These are phyloP conservation scores for Noctua comes DNA, from an alignment of 2,888 invertebrate species.

Conservation along the genomic window DNA sequence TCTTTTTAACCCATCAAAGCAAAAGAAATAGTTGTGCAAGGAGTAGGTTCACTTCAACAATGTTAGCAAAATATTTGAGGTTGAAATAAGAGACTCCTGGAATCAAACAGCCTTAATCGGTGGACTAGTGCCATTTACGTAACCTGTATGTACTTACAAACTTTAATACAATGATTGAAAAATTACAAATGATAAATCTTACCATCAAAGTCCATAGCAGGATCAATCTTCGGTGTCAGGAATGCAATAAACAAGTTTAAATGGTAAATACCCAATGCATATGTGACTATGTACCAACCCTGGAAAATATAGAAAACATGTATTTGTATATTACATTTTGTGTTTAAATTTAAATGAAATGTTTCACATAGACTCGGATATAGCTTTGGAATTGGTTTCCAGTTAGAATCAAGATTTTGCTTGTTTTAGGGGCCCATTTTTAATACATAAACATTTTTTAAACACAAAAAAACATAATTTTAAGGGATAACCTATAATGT, in stretches of 20 bases:
- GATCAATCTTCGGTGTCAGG: conserved; percentile 99
- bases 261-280: conserved; percentile 99
- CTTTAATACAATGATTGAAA: not conserved
- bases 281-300: conserved; percentile 99
- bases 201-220: conserved; percentile 98
- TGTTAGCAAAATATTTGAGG: not conserved
- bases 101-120: not conserved
- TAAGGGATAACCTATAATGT: too few species aligned
- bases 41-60: not conserved
- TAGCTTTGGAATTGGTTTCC: conserved; percentile 1
- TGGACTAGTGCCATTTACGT: not conserved
- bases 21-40: not conserved
- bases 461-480: too few species aligned
- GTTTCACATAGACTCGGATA: not conserved
- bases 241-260: conserved; percentile 99
- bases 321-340: conserved; percentile 1
- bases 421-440: not conserved
- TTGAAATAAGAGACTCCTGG: not conserved
- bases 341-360: not conserved
- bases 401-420: not conserved
- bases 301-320: conserved; percentile 84
- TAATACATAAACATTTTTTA: not conserved
- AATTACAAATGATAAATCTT: conserved; percentile 56
- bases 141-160: not conserved
- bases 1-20: not conserved